phyloP scores from a whole-genome alignment of 2,888 invertebrate species.

The Syrista parreyssii region DNA sequence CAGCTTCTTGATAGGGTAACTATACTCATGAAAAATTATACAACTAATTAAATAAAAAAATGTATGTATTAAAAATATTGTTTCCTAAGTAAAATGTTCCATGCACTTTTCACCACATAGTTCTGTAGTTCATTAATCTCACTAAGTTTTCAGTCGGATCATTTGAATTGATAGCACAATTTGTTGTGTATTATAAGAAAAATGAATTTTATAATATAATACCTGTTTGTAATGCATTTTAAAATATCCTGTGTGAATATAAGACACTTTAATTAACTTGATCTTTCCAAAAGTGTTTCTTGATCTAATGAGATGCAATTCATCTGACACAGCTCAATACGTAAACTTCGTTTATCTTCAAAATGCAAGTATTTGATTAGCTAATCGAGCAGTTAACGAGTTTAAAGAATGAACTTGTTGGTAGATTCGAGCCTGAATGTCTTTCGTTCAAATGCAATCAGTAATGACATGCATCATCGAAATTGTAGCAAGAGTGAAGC shows the following conservation, averaged over 20 bases:
- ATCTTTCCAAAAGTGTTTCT: background rate
- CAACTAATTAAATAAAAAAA: background rate
- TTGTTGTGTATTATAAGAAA: too few species aligned
- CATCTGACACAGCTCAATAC: background rate
- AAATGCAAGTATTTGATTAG: background rate
- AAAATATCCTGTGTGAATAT: background rate
- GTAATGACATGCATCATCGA: background rate
- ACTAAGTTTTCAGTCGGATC: too few species aligned
- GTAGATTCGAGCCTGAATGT: background rate
- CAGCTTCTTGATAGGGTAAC: conserved; percentile 58
- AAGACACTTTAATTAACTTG: background rate
- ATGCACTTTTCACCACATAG: too few species aligned
- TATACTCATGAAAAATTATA: background rate
- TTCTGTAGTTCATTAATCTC: too few species aligned
- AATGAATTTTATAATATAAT: background rate
- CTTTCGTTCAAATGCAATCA: background rate
- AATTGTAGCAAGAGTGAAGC: background rate
- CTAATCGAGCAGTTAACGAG: background rate
- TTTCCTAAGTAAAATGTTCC: background rate
- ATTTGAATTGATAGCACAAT: too few species aligned
- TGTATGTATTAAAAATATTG: background rate
- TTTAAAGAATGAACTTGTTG: background rate
- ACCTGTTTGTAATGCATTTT: background rate
- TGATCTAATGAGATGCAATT: background rate
- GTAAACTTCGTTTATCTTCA: too few species aligned